These are phyloP conservation scores for Busseola fusca DNA, from an alignment of 2,888 invertebrate species.

Conservation along the genomic window DNA sequence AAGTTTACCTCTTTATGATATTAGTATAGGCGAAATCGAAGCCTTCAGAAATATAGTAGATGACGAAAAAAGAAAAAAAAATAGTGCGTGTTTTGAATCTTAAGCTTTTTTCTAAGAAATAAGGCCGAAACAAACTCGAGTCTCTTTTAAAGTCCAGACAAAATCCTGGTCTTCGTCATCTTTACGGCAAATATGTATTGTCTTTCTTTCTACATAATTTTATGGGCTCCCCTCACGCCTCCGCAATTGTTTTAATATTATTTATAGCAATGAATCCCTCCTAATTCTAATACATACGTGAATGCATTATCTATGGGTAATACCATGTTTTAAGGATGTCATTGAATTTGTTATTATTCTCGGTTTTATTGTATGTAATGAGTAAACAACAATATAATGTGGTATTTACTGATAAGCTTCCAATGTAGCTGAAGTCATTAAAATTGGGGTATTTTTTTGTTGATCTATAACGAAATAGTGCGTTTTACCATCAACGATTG, in stretches of 20 bases:
- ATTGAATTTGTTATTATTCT: slow-evolving; percentile 7
- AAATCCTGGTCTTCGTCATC: not conserved
- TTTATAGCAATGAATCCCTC: not conserved
- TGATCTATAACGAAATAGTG: no score
- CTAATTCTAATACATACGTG: not conserved
- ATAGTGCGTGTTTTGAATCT: no score
- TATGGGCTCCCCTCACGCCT: not conserved
- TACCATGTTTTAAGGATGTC: slow-evolving; percentile 16
- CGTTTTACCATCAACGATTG: no score
- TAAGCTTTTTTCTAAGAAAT: not conserved
- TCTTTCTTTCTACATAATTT: not conserved
- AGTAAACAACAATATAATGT: slow-evolving; percentile 24
- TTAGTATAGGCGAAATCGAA: no score
- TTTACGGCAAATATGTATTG: no score
- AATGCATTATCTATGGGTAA: slow-evolving; percentile 20
- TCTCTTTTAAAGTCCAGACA: not conserved
- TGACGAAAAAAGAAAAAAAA: no score
- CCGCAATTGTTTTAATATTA: not conserved
- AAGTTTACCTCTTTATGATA: no score
- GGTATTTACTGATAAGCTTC: slow-evolving; percentile 6
- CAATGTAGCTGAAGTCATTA: slow-evolving; percentile 3
- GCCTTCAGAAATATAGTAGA: no score
- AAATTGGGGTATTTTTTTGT: slow-evolving; percentile 21
- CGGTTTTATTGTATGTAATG: slow-evolving; percentile 14
- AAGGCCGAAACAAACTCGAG: no score